Evolutionary conservation across 2,888 invertebrate species (phyloP), one percentile per base, ranked within the genome.

Genomic region (Epirrhoe tristata): DNA sequence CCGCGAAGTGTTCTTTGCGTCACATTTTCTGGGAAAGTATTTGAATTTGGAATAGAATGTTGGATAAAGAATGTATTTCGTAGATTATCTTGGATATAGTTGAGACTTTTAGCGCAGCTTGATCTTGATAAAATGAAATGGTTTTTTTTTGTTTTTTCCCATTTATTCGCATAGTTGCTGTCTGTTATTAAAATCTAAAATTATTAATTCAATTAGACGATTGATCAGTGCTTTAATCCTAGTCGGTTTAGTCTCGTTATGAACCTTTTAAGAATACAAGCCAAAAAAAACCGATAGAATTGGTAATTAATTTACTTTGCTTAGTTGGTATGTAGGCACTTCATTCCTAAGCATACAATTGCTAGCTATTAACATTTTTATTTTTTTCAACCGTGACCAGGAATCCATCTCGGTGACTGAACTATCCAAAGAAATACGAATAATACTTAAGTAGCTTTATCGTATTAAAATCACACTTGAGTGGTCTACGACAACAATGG

Each of bases 381-480:
- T 43, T 43, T 43, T 43, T 12, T 12, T 12, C 4, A 12, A 43
- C 39, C 51, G 52, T 61, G 58, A 61, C 64, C 63, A 60, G 36
- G 46, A 50, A 58, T 63, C 54, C 60, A 31, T 50, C 57, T 61
- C 66, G 63, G 63, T 70, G 59, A 67, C 66, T 68, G 58, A 63
- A 70, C 65, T 66, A 68, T 63, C 66, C 64, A 69, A 68, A 67
- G 64, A 52, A 60, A 61, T 61, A 56, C 65, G 63, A 70, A 65
- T 65, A 71, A 66, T 70, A 68, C 51, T 7, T 71, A 79, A 80
- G 78, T 72, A 74, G 74, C 70, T 76, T 78, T 83, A 86, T 86
- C 85, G 82, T 71, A 84, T 86, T 86, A 86, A 77, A 76, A 80
- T 80, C 81, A 81, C 82, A 81, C 83, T 81, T 66, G 76, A 79